Conservation (phyloP, 1,140 invertebrate species). For the Popillia japonica region DNA sequence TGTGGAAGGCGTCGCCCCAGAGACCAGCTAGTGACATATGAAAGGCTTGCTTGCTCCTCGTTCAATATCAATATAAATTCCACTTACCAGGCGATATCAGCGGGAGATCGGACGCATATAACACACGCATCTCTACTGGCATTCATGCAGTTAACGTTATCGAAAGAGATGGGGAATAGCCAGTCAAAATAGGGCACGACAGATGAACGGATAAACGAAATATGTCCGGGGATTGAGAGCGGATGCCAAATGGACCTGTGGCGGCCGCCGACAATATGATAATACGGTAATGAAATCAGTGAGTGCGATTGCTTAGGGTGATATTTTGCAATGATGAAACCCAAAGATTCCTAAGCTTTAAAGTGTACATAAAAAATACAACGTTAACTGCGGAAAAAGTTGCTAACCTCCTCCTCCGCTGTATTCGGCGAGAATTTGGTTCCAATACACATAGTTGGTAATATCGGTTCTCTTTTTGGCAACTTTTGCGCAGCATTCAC, state of each 20-base stretch:
- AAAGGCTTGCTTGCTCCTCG: background rate
- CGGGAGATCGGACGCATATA: background rate
- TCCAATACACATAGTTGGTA: background rate
- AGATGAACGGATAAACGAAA: background rate
- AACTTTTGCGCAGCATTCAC: background rate
- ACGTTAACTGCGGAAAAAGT: background rate
- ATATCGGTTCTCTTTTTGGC: background rate
- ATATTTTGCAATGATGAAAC: background rate
- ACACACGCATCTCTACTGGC: background rate
- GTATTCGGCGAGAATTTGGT: background rate
- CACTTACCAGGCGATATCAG: background rate
- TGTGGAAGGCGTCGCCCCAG: background rate
- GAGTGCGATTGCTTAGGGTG: background rate
- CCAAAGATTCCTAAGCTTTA: too few relatives aligned
- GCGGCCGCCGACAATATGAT: conserved; percentile 22
- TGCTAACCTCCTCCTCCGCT: too few relatives aligned
- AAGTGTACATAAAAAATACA: background rate
- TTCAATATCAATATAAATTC: conserved; percentile 34
- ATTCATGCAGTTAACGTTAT: background rate
- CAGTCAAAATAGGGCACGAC: background rate
- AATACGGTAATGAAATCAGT: conserved; percentile 21
- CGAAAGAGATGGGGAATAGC: background rate
- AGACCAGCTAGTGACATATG: background rate
- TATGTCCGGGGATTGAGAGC: background rate
- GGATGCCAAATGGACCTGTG: background rate